Conservation (phyloP, 1,140 invertebrate genomes). For the Spodoptera frugiperda region DNA sequence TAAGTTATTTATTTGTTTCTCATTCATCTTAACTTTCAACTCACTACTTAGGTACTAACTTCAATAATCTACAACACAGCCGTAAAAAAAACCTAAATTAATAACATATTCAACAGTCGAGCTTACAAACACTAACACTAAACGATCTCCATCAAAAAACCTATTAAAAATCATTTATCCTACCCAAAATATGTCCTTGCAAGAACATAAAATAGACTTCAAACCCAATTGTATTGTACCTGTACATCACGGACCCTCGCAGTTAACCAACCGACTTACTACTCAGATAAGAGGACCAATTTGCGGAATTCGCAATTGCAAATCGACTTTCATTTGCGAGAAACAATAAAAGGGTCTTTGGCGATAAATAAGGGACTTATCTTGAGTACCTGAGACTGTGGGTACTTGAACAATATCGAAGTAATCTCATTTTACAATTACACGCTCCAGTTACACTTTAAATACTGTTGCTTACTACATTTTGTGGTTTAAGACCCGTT, state of each 20-base stretch:
- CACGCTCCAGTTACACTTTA: too few species aligned
- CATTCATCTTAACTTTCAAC: too few species aligned
- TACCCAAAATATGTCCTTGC: not conserved
- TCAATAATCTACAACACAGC: too few species aligned
- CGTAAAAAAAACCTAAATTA: too few species aligned
- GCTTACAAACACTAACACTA: too few species aligned
- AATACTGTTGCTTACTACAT: too few species aligned
- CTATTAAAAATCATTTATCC: not conserved
- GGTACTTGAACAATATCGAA: not conserved
- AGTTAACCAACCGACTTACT: slow-evolving; percentile 15
- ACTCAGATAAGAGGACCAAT: slow-evolving; percentile 3
- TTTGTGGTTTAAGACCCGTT: too few species aligned
- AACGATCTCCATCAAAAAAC: not conserved
- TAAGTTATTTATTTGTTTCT: too few species aligned
- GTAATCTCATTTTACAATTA: too few species aligned
- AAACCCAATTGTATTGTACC: not conserved
- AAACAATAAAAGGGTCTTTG: slow-evolving; percentile 18
- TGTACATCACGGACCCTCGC: slow-evolving; percentile 2
- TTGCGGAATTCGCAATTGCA: slow-evolving; percentile 8
- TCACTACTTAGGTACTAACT: too few species aligned
- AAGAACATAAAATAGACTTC: not conserved
- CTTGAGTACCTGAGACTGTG: slow-evolving; percentile 6
- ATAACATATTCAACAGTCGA: too few species aligned
- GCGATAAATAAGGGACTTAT: slow-evolving; percentile 23
- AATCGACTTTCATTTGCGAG: slow-evolving; percentile 25